Conservation (phyloP, 2,797 vertebrate species). For the Chloroceryle inda region DNA sequence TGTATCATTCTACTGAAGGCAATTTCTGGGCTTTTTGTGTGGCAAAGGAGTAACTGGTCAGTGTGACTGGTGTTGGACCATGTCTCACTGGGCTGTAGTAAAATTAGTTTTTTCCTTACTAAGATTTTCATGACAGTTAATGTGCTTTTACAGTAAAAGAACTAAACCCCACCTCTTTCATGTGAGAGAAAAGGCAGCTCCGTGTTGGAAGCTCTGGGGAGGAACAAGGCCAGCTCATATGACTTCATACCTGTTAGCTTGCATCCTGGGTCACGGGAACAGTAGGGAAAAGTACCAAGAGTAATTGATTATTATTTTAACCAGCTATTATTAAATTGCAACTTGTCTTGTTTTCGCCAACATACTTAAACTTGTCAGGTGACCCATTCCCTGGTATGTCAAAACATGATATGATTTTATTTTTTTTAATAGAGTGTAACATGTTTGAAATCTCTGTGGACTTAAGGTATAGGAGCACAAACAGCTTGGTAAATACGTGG, state of each 20-base stretch:
- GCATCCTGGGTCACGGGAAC: neutral
- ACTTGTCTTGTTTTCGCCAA: conserved; percentile 3
- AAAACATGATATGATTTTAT: neutral
- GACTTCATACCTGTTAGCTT: neutral
- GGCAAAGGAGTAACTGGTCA: neutral
- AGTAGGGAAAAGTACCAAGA: neutral
- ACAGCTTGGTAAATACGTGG: neutral
- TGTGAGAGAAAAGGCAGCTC: neutral
- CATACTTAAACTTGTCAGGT: neutral
- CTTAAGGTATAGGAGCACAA: neutral
- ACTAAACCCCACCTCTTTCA: neutral
- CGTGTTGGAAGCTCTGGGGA: fast-evolving
- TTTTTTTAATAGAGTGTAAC: neutral
- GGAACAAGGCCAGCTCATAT: neutral
- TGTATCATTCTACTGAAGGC: neutral
- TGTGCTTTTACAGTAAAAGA: neutral
- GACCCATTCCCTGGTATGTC: neutral
- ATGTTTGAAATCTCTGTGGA: neutral
- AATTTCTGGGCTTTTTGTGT: neutral
- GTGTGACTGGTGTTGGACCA: neutral
- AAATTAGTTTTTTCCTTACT: neutral
- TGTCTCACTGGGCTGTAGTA: neutral
- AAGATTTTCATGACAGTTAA: neutral
- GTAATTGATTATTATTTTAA: conserved; percentile 21
- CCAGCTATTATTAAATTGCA: conserved; percentile 30